A percentile compares a stretch with the other conserved stretches of the same genome.
Conservation (phyloP, 1,140 invertebrate species). For the Seison nebaliae region DNA sequence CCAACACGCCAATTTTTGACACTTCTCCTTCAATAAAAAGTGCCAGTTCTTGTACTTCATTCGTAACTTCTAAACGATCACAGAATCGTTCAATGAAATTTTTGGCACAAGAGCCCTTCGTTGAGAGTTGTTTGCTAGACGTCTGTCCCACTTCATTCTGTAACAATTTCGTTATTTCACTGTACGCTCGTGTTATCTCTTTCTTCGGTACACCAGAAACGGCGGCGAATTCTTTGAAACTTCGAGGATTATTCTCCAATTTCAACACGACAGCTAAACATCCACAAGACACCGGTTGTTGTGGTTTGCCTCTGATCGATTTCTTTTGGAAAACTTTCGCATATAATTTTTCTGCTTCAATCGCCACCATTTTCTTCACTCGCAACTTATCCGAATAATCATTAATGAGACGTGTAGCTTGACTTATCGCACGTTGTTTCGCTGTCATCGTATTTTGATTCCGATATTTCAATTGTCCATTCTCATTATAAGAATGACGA, state of each 20-base stretch:
- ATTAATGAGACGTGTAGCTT: conserved; percentile 3
- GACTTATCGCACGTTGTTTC: conserved; percentile 7
- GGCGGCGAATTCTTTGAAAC: conserved; percentile 71
- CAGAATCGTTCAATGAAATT: conserved; percentile 34
- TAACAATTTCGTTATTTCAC: conserved; percentile 52
- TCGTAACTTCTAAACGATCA: conserved; percentile 43
- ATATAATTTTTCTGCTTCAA: too few relatives aligned
- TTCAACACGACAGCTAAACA: neutral
- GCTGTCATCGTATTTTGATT: conserved; percentile 41
- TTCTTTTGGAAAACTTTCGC: too few relatives aligned
- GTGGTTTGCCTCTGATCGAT: conserved; percentile 3
- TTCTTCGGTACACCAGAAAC: conserved; percentile 85
- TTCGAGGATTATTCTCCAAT: conserved; percentile 7
- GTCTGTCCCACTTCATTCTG: conserved; percentile 37
- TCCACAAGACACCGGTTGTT: conserved; percentile 4
- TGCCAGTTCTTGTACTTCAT: conserved; percentile 70
- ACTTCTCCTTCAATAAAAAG: conserved; percentile 85
- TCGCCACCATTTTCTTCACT: too few relatives aligned
- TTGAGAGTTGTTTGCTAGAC: neutral
- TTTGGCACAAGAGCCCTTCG: neutral
- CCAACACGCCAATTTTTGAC: conserved; percentile 81
- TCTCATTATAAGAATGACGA: conserved; percentile 49
- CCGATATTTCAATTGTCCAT: conserved; percentile 61
- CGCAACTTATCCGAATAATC: too few relatives aligned
- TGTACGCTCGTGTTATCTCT: conserved; percentile 89